Evolutionary conservation across 2,797 vertebrate genomes (phyloP).

Genomic region (Petrocephalus sullivani): DNA sequence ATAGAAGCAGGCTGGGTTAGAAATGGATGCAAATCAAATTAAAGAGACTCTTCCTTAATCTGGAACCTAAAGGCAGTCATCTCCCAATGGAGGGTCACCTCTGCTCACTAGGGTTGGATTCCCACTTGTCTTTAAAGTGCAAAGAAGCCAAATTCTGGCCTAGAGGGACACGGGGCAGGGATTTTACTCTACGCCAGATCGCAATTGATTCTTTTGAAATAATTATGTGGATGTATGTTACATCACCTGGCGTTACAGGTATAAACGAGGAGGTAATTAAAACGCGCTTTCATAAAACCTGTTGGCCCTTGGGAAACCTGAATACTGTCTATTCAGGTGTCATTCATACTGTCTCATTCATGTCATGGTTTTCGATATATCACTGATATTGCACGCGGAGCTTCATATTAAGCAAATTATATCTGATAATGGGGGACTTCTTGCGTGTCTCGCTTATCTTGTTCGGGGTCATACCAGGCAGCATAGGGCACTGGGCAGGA

Average conservation of each 20-base stretch:
- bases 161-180: neutral
- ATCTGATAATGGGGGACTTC: neutral
- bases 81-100: neutral
- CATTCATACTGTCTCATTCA: neutral
- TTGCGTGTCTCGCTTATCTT: neutral
- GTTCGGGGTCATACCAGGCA: neutral
- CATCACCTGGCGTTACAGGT: neutral
- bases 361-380: neutral
- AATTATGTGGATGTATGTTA: neutral
- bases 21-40: neutral
- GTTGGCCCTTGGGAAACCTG: neutral
- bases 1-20: neutral
- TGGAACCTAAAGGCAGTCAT: neutral
- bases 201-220: neutral
- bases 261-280: neutral
- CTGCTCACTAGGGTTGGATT: neutral
- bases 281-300: neutral
- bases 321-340: neutral
- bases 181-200: neutral
- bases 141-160: neutral
- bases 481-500: neutral
- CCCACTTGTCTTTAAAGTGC: conserved; percentile 1
- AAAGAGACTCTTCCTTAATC: neutral
- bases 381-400: neutral
- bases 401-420: neutral